Base-by-base conservation (phyloP, 1,140 invertebrate species). In the Drosophila setifemur region DNA sequence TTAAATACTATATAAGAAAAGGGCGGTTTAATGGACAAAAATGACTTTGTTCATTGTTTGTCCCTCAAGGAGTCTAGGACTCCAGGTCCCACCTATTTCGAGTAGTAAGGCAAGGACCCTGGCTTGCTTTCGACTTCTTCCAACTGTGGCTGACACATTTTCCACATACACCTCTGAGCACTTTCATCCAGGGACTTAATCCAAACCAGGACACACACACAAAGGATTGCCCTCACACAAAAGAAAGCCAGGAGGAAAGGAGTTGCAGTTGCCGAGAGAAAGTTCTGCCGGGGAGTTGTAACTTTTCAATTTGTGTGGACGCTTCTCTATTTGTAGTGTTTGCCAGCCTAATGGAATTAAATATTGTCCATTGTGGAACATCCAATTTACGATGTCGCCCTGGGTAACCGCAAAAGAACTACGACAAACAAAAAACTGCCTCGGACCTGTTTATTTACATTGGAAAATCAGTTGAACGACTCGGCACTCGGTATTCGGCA, bases 321-420 rank as follows among this genome's bases (percentile, higher is more conserved):
- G 18, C 31, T 67, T 78, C 55, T 54, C 68, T 68, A 77, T 61
- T 69, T 70, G 49, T 43, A 61, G 35, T 45, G 49, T 71, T 54
- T 61, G 48, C 26, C 48, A 55, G 52, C 45, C 71, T 81, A 81
- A 79, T 79, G 76, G 69, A 81, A 81, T 81, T 75, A 66, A 52
- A 75, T 71, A 75, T 73, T 72, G 48, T 72, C 40, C 73, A 67
- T 72, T 77, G 57, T 72, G 57, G 44, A 37, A 28, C 44, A 40
- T 60, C 57, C 67, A 72, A 67, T 77, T 72, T 77, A 40, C 50
- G 55, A 68, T 57, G 72, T 63, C 35, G 67, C 50, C 66, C 26
- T 55, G 40, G 37, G 33, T 37, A 42, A 37, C 53, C 48, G 33
- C 40, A 67, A 63, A 48, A 57, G 7, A 63, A 49, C 58, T 64